Conservation (phyloP, 2,113 vertebrate genomes). For the Bubo bubo region DNA sequence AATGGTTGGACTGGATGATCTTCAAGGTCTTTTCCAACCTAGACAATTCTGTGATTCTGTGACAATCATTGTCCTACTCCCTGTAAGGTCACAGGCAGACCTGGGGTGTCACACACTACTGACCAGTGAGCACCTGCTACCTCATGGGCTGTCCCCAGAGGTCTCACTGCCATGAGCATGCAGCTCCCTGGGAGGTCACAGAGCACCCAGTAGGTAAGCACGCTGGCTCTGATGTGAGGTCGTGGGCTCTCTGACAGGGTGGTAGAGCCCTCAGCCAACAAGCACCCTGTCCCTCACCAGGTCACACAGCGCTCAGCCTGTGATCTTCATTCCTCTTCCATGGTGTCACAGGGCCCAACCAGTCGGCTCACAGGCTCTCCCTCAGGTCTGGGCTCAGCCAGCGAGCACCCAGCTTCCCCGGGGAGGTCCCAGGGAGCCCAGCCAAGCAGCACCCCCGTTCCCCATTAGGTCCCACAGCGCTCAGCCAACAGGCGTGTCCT, state of each 20-base stretch:
- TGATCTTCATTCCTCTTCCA: accelerated
- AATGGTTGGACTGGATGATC: too few species aligned
- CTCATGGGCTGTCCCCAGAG: accelerated
- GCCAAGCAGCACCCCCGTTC: too few species aligned
- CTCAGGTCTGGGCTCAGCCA: accelerated
- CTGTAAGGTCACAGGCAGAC: background rate
- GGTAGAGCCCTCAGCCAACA: accelerated
- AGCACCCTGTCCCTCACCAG: accelerated
- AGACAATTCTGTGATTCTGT: too few species aligned
- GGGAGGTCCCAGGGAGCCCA: background rate
- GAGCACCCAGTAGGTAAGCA: accelerated
- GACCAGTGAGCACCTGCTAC: accelerated
- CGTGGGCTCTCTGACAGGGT: accelerated
- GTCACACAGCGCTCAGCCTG: accelerated
- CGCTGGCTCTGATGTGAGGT: accelerated
- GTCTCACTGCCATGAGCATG: accelerated
- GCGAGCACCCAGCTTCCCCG: accelerated
- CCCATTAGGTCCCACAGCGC: accelerated
- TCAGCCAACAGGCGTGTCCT: accelerated
- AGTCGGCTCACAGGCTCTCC: accelerated
- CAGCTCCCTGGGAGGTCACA: background rate
- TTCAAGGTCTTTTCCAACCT: too few species aligned
- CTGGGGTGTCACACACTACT: accelerated
- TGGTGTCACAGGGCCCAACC: background rate
- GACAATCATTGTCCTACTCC: accelerated